Conservation (phyloP, 2,888 invertebrate species). For the Elegia similella region DNA sequence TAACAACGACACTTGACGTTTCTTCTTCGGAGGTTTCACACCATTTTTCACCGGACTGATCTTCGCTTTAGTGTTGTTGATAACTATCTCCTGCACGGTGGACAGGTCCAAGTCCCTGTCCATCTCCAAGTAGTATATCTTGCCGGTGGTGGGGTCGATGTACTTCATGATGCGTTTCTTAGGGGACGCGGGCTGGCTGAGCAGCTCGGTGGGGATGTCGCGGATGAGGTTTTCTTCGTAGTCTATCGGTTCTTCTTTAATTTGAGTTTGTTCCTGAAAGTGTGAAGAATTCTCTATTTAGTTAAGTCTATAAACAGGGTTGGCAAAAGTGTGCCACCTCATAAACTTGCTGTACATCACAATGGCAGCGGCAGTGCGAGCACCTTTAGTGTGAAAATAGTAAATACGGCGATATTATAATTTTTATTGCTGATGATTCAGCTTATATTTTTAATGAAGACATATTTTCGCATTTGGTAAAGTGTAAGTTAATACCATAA, state of each 20-base stretch:
- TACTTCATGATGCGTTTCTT: slow-evolving; percentile 71
- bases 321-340: too few species aligned
- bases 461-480: too few species aligned
- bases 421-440: too few species aligned
- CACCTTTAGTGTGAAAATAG: too few species aligned
- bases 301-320: too few species aligned
- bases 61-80: slow-evolving; percentile 60
- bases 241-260: slow-evolving; percentile 6
- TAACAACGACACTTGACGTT: slow-evolving; percentile 50
- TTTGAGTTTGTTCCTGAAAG: not conserved
- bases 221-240: slow-evolving; percentile 14
- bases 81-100: slow-evolving; percentile 69
- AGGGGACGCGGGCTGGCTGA: slow-evolving; percentile 40
- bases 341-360: too few species aligned
- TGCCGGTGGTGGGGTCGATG: slow-evolving; percentile 65
- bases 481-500: too few species aligned
- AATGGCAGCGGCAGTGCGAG: too few species aligned
- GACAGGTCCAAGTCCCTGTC: slow-evolving; percentile 61
- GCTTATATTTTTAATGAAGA: too few species aligned
- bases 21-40: slow-evolving; percentile 41
- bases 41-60: slow-evolving; percentile 66
- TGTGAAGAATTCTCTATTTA: not conserved
- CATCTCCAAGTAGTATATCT: slow-evolving; percentile 72
- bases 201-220: slow-evolving; percentile 44
- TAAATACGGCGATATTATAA: too few species aligned